Evolutionary conservation across 2,888 invertebrate species (phyloP).

Genomic region (Neoaliturus tenellus): DNA sequence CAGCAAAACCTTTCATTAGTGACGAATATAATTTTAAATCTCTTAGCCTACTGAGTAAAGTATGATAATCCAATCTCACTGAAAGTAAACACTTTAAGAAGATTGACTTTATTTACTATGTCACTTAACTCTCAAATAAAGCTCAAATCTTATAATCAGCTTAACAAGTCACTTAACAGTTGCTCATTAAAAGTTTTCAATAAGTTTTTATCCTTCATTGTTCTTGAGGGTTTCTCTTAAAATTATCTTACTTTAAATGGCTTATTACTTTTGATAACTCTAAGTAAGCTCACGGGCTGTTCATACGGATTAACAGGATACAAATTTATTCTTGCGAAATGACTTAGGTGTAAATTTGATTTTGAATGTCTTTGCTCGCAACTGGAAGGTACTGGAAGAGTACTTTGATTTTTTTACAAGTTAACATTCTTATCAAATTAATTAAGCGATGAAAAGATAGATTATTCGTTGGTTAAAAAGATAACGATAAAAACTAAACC

Average conservation of each 20-base stretch:
- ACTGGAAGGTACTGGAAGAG: too few relatives aligned
- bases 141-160: conserved; percentile 4
- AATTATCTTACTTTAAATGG: background rate
- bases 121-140: background rate
- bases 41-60: too few relatives aligned
- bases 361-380: background rate
- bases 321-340: background rate
- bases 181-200: conserved; percentile 31
- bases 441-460: too few relatives aligned
- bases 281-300: background rate
- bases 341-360: background rate
- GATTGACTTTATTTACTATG: background rate
- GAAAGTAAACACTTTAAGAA: background rate
- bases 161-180: conserved; percentile 4
- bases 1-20: too few relatives aligned
- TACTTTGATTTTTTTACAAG: too few relatives aligned
- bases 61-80: background rate
- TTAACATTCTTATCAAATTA: too few relatives aligned
- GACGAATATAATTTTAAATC: too few relatives aligned
- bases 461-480: too few relatives aligned
- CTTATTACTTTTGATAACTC: background rate
- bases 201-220: conserved; percentile 14
- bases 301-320: background rate
- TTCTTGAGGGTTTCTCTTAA: background rate
- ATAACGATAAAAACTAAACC: too few relatives aligned